Evolutionary conservation across 2,888 invertebrate species (phyloP), one percentile per base, ranked within the genome.

Genomic region (Chaetogeoica ovagalla): DNA sequence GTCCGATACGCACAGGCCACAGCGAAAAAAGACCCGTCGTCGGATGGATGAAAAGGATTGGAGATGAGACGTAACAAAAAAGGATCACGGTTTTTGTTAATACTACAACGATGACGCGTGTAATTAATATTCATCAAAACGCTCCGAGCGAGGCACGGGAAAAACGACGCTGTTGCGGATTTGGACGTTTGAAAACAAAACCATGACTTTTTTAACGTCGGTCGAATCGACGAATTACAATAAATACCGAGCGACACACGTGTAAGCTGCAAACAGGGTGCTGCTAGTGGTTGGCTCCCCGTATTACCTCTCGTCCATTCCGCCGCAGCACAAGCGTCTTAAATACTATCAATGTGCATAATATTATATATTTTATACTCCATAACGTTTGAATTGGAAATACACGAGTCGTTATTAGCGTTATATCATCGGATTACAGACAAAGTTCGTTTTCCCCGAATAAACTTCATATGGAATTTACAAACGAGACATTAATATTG

Each of bases 61-160:
- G 30, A 48, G 48, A 15, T 1, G 48, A 48, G 11, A 13, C 48
- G 3, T 13, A 11, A 48, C 48, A 1, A 13, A 13, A 11, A 7
- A 48, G 48, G 48, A 55, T 8, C 17, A 55, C 19, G 55, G 19
- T 3, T 21, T 6, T 59, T 21, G 7, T n/a, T 59, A 59, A 62
- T 17, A 30, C 30, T 30, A 62, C 2, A 30, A 48, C 15, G 37
- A n/a, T n/a, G n/a, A 60, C 15, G 11, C 17, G n/a, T 63, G 19
- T 63, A 63, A 19, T 63, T 37, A 63, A 63, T 63, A 37, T 63
- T 63, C 63, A 63, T 63, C 37, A 63, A 60, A 60, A 60, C 60
- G 13, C 13, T 2, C 21, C 9, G 30, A 11, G 17, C 9, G 30
- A 11, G 17, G 19, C 6, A 19, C 63, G 5, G 15, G 17, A 6